Base-by-base conservation (phyloP, 1,140 invertebrate species). In the Drosophila ogumai region DNA sequence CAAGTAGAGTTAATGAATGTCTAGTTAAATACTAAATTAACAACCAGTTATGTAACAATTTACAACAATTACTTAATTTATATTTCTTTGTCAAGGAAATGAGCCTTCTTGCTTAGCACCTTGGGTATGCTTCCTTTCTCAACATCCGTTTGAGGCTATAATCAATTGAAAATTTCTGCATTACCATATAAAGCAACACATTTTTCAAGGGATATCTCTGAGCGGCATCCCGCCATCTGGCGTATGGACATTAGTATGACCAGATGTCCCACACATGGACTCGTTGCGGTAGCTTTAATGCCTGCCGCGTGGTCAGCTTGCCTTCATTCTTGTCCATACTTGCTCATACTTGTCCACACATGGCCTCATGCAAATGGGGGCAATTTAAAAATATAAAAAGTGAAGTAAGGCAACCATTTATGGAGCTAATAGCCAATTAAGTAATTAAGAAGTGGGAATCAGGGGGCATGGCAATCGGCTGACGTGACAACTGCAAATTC, bases 351-450 rank as follows among this genome's bases (percentile, higher is more conserved):
- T 36, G 17, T n/a, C 32, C 17, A 31, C 15, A 22, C 19, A 49
- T 36, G 49, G n/a, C 36, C 52, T 17, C 22, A 71, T 58, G 73
- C 61, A 76, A 75, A 67, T 76, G 47, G 41, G 28, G 12, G 36
- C 47, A 41, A 55, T 59, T 75, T 75, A 40, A 49, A 69, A 69
- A 49, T 25, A 22, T 19, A 46, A 32, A 47, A 25, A 47, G 3
- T 6, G 6, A 13, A 19, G 7, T 34, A 19, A 40, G 46, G 56
- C 47, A 55, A 54, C 57, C 59, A 69, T 71, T 88, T 81, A 72
- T 28, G 25, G 25, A 28, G 84, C 84, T 90, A 88, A 90, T 81
- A 78, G 84, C 80, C 84, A 88, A 88, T 88, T 88, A 88, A 81
- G 84, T 82, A 88, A 88, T 88, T 88, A 78, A 78, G 73, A 68